Evolutionary conservation across 92 coral and sea anemone genomes (phyloP), one percentile per base, ranked within the genome.

Genomic region (Heliopora coerulea): DNA sequence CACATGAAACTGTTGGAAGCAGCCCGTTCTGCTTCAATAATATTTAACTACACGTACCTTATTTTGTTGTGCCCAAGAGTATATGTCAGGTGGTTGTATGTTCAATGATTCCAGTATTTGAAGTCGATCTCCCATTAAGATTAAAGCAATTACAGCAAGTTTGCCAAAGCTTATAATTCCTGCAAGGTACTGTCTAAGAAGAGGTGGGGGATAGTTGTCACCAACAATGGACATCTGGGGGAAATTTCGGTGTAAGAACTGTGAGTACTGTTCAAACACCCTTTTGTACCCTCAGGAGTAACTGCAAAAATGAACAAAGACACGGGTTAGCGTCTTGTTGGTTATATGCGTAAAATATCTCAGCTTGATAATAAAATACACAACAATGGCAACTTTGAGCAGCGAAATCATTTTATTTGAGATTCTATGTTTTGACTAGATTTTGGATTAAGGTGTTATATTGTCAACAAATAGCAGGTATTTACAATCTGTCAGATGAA

Each of bases 181-280:
- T 8, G 98, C 98, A 17, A 90, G 85, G 74, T 88, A 65, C 65
- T 90, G 93, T 41, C 92, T 85, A 33, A 90, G 91, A 50, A 85
- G 95, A 39, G 98, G 96, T 29, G 98, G 98, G 80, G 98, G 98
- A 62, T 90, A 93, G 79, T 93, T 90, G 74, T 87, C 96, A 8
- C 98, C 98, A 82, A 87, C 84, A 39, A 93, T 85, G 40, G 86
- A 85, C 40, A 93, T 63, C 62, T 79, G 84, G 31, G 98, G 98
- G 46, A 85, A 93, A 67, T 90, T 91, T 61, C 89, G 98, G 89
- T 87, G 89, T 87, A 93, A 89, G 98, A 93, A 90, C 85, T 80
- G 83, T 26, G 98, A 54, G 28, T 93, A 93, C 67, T 93, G 93
- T 83, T 93, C 98, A 80, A 89, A 93, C 98, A 89, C 98, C 96